phyloP scores from a whole-genome alignment of 2,797 vertebrate genomes.

The Manis crassicaudata region DNA sequence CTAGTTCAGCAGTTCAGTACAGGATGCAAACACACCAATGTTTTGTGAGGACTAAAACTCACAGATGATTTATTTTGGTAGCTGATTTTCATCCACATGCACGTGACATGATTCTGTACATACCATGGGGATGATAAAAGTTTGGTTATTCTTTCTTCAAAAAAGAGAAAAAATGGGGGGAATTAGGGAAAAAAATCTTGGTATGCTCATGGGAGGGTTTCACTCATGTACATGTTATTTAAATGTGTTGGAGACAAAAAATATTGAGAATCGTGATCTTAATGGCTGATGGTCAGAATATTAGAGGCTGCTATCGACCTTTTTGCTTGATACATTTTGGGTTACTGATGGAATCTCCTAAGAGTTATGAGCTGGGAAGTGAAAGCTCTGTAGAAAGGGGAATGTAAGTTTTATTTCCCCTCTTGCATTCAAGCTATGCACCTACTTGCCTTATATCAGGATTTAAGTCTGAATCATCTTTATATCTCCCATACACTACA shows the following conservation, averaged over 20 bases:
- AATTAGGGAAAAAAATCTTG: neutral
- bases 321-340: neutral
- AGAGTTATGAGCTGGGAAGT: neutral
- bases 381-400: neutral
- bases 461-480: conserved; percentile 32
- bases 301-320: neutral
- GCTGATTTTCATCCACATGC: neutral
- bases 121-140: neutral
- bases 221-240: neutral
- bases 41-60: conserved; percentile 1
- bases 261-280: conserved; percentile 11
- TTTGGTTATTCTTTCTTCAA: neutral
- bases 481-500: neutral
- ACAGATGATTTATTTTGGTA: neutral
- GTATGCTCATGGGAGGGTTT: neutral
- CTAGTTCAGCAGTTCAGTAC: neutral
- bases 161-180: neutral
- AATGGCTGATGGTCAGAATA: conserved; percentile 1
- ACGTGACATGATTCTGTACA: neutral
- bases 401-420: conserved; percentile 9
- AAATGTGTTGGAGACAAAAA: neutral
- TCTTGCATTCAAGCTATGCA: conserved; percentile 14
- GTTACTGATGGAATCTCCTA: neutral
- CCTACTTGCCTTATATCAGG: neutral
- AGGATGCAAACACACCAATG: neutral